phyloP scores from a whole-genome alignment of 92 coral and sea anemone species.

The Siderastrea radians region DNA sequence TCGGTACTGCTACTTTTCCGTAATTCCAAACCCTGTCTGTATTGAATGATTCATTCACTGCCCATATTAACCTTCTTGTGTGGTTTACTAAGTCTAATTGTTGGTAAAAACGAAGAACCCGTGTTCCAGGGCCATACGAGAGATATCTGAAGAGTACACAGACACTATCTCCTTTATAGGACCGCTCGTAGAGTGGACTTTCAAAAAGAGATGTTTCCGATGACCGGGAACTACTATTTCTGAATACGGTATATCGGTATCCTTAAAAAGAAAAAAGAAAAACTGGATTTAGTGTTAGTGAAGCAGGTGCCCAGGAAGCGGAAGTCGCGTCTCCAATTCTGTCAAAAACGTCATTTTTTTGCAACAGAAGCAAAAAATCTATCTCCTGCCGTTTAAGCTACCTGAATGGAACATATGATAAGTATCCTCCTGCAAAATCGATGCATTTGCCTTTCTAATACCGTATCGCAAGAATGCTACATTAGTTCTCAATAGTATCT shows the following conservation, averaged over 20 bases:
- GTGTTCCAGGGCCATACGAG: slow-evolving; percentile 66
- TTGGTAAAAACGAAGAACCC: slow-evolving; percentile 65
- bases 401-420: too few relatives aligned
- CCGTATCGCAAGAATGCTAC: too few relatives aligned
- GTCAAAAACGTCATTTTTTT: too few relatives aligned
- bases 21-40: slow-evolving; percentile 68
- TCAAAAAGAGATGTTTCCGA: slow-evolving; percentile 33
- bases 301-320: too few relatives aligned
- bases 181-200: slow-evolving; percentile 65
- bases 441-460: too few relatives aligned
- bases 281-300: neutral
- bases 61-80: slow-evolving; percentile 70
- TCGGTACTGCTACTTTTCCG: slow-evolving; percentile 64
- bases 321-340: too few relatives aligned
- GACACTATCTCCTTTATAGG: slow-evolving; percentile 47
- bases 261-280: slow-evolving; percentile 13
- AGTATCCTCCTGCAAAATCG: too few relatives aligned
- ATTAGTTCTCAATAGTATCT: too few relatives aligned
- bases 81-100: slow-evolving; percentile 45
- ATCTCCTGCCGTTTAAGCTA: too few relatives aligned
- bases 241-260: slow-evolving; percentile 9
- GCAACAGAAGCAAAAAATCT: too few relatives aligned
- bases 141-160: slow-evolving; percentile 76
- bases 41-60: slow-evolving; percentile 46
- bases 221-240: slow-evolving; percentile 13